Base-by-base conservation (phyloP, 1,140 invertebrate species). In the Drosophila busckii region DNA sequence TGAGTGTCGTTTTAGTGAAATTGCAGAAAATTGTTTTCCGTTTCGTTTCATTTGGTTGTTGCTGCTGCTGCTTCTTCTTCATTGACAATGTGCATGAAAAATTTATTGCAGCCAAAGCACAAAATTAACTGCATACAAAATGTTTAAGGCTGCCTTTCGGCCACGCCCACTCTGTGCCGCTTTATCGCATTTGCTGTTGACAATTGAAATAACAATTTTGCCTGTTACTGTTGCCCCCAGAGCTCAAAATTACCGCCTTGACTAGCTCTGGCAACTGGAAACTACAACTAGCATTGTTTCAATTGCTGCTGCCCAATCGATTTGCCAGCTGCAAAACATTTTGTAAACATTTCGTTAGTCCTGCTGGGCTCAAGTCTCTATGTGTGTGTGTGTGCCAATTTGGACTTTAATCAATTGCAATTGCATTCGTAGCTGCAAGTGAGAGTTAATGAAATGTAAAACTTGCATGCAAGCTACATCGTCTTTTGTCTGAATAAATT, bases 11-110 rank as follows among this genome's bases (percentile, higher is more conserved):
- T 76, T 80, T 67, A 76, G 70, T 68, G 48, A 76, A 76, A 76
- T 76, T 76, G 71, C 73, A 76, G 46, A 76, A 80, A 80, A 76
- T 76, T 76, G 71, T 76, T 76, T 80, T 76, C 71, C 73, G 63
- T 76, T 76, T 76, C 71, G 63, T 71, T 73, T 67, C 70, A 68
- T 63, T 75, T 69, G 15, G 66, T 42, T n/a, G 48, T 45, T 37
- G 56, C 29, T 44, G 38, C 25, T 45, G 49, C 40, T 56, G 37
- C 54, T 50, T 60, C 54, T 50, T 60, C 55, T 76, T 78, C 71
- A 76, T 76, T 80, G 73, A 48, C 71, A 76, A 80, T 76, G 71
- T 76, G 73, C 73, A 80, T 76, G 80, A 67, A 67, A 76, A 76
- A 76, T 76, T 80, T 80, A 80, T 80, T 76, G 71, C 71, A 76